These are phyloP conservation scores for Glareola pratincola DNA, from an alignment of 2,113 vertebrate genomes.

Conservation along the genomic window DNA sequence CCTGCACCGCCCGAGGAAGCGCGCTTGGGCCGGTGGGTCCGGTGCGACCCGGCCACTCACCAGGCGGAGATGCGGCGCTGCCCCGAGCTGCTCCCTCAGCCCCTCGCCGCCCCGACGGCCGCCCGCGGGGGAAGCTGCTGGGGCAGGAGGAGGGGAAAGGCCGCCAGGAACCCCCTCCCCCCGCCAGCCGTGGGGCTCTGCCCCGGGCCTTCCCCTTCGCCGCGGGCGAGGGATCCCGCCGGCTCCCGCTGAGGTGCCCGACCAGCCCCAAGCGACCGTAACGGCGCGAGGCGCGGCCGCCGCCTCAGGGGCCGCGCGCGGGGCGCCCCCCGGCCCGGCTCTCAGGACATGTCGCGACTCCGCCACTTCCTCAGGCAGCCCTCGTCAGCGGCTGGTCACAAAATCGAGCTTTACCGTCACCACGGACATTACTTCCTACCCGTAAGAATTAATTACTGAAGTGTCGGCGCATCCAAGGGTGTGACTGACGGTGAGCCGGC, in stretches of 20 bases:
- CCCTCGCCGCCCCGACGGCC: background rate
- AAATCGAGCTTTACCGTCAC: background rate
- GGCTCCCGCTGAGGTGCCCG: background rate
- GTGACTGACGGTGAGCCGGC: background rate
- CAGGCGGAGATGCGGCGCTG: background rate
- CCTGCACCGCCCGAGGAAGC: no score
- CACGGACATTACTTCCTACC: accelerated
- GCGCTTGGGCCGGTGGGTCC: no score
- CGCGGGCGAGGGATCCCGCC: no score
- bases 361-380: background rate
- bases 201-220: no score
- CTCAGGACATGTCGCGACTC: accelerated
- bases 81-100: background rate
- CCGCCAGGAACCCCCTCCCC: background rate
- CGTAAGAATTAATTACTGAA: no score
- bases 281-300: background rate
- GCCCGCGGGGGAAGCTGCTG: background rate
- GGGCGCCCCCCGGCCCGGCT: background rate
- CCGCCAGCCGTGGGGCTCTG: no score
- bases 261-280: no score
- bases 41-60: background rate
- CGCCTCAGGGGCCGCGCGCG: no score
- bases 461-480: background rate
- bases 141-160: background rate
- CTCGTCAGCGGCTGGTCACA: background rate